phyloP scores from a whole-genome alignment of 1,140 invertebrate species.

The Bombus impatiens region DNA sequence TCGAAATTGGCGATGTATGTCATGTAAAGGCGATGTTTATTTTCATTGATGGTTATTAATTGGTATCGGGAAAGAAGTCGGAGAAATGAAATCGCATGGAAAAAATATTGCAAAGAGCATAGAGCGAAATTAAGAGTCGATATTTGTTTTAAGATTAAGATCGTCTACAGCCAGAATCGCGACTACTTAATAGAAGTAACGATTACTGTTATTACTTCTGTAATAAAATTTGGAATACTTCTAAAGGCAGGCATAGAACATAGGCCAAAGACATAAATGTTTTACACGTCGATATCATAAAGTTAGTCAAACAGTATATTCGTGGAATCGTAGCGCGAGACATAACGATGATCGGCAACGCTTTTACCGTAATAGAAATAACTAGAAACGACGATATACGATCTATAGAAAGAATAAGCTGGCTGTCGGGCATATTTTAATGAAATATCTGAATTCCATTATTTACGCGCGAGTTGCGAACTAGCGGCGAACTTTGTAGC shows the following conservation, averaged over 20 bases:
- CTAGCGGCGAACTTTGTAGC: constrained; percentile 32
- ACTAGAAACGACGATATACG: not conserved
- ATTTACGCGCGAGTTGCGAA: constrained; percentile 21
- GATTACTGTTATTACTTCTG: not conserved
- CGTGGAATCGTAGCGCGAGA: not conserved
- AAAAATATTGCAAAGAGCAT: no score
- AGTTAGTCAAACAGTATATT: not conserved
- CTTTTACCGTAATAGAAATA: constrained; percentile 38
- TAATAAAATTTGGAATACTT: no score
- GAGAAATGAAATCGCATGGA: no score
- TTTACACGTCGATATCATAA: not conserved
- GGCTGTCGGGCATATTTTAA: constrained; percentile 28
- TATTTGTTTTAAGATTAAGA: no score
- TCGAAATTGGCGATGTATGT: no score
- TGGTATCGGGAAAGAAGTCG: no score
- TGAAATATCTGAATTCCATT: constrained; percentile 42
- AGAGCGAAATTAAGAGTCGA: no score
- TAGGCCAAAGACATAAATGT: no score
- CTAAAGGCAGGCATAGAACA: not conserved
- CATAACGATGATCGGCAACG: constrained; percentile 24
- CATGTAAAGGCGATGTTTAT: no score
- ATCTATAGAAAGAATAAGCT: constrained; percentile 11
- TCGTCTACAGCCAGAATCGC: no score
- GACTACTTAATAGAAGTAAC: no score
- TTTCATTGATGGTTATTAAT: no score